Conservation (phyloP, 2,888 invertebrate genomes). For the Arrhopalites spinosus region DNA sequence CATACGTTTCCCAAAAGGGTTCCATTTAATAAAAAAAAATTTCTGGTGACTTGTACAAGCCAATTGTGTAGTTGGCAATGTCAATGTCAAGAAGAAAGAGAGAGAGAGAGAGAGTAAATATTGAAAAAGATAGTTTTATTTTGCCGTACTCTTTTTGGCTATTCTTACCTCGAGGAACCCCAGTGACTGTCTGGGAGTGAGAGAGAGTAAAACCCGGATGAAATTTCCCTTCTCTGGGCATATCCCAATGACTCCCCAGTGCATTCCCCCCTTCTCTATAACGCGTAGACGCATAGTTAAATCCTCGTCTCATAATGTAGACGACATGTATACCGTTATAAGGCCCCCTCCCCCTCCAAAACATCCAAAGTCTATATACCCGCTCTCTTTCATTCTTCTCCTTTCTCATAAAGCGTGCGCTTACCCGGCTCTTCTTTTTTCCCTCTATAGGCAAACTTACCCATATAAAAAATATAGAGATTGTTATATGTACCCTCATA, state of each 20-base stretch:
- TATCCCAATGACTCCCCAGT: constrained; percentile 3
- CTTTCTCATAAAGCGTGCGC: background rate
- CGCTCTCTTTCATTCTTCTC: background rate
- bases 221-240: background rate
- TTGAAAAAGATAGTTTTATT: too few relatives aligned
- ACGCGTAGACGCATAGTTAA: background rate
- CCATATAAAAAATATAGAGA: background rate
- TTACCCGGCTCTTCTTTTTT: background rate
- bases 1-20: too few relatives aligned
- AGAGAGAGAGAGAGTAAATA: too few relatives aligned
- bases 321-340: background rate
- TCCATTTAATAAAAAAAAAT: too few relatives aligned
- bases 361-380: background rate
- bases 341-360: background rate
- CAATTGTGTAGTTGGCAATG: too few relatives aligned
- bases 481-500: background rate
- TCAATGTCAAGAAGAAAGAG: too few relatives aligned
- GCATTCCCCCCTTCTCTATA: constrained; percentile 9
- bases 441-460: background rate
- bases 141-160: background rate
- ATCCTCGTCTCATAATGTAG: background rate
- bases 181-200: background rate
- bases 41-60: too few relatives aligned
- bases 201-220: constrained; percentile 14
- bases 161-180: background rate